Base-by-base conservation (phyloP, 2,113 vertebrate species). In the Trogon surrucura region DNA sequence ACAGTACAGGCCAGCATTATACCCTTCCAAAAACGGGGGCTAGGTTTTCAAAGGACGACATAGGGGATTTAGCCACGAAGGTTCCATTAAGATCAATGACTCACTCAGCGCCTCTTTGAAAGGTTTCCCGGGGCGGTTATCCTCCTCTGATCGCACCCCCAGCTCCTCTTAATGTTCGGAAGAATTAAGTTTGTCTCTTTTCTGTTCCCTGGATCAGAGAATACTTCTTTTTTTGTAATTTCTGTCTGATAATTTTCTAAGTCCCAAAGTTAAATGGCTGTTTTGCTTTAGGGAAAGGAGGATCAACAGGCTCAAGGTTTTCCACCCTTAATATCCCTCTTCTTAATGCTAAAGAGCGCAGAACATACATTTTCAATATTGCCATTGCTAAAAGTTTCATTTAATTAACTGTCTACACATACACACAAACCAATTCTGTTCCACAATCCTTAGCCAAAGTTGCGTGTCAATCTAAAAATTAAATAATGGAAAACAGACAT, bases 261-360 rank as follows among this genome's bases (percentile, higher is more conserved):
- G 62, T 96, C 95, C 85, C 80, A 71, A 97, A 95, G 30, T 73
- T 66, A 95, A 97, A 93, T 95, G 81, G 90, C 86, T 96, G 91
- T 94, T 97, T 97, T 94, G 93, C 95, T 97, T 72, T 91, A 95
- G 96, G 97, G 93, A 93, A 96, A 95, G 94, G 95, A 97, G 73
- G 96, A 97, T 97, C 95, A 97, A 96, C 86, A 94, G 73, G 86
- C 95, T 97, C 86, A 85, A 94, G 77, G 57, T 81, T 95, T 96
- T 93, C 57, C 51, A 88, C 81, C 64, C 64, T 86, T 93, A 92
- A 93, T 60, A 86, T 89, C 94, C 50, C 57, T 70, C 74, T 47
- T 45, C 84, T 95, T 91, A 93, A 85, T 27, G 84, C 62, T 90
- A 16, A 92, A 77, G 82, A 88, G 75, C 13, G 17, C 45, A 51